Conservation (phyloP, 2,888 invertebrate genomes). For the Mythimna loreyi region DNA sequence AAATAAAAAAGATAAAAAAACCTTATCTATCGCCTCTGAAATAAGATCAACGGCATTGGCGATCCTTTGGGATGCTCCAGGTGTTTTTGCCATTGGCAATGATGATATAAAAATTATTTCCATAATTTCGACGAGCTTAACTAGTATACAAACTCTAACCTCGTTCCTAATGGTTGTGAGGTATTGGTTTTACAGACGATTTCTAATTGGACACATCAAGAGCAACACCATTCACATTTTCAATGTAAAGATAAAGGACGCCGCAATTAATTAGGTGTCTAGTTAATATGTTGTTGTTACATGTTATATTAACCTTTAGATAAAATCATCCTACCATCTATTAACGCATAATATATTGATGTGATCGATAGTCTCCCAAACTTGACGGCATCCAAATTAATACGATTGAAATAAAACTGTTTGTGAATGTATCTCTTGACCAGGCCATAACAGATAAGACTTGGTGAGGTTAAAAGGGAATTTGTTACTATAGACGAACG, state of each 20-base stretch:
- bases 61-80: no score
- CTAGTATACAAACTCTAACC: background rate
- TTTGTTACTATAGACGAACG: background rate
- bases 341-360: conserved; percentile 22
- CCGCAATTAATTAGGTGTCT: conserved; percentile 38
- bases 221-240: conserved; percentile 25
- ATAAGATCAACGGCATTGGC: no score
- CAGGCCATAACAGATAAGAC: background rate
- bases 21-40: no score
- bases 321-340: conserved; percentile 24
- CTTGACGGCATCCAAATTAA: background rate
- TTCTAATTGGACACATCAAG: conserved; percentile 23
- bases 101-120: background rate
- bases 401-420: conserved; percentile 12
- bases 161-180: background rate
- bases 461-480: background rate
- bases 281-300: conserved; percentile 33
- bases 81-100: background rate
- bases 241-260: conserved; percentile 22
- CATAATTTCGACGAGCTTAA: background rate
- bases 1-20: no score
- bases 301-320: conserved; percentile 35
- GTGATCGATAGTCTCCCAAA: conserved; percentile 15
- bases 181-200: conserved; percentile 1
- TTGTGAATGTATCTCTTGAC: conserved; percentile 25